A percentile compares a stretch with the other conserved stretches of the same genome.
Conservation (phyloP, 2,888 invertebrate species). For the Macaria liturata region DNA sequence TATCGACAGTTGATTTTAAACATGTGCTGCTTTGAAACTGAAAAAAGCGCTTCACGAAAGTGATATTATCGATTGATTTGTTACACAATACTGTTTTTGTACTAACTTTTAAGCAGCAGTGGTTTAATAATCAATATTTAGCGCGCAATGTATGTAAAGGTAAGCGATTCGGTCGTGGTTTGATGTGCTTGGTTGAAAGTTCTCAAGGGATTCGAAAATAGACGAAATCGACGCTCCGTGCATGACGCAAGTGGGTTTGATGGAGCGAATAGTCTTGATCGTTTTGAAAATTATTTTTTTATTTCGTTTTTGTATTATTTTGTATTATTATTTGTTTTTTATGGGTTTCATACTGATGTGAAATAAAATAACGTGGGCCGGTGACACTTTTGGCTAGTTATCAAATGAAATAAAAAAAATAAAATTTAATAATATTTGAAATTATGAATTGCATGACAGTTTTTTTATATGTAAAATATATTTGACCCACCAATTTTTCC, state of each 20-base stretch:
- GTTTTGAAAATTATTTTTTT: slow-evolving; percentile 19
- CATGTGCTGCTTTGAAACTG: slow-evolving; percentile 20
- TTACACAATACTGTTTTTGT: slow-evolving; percentile 36
- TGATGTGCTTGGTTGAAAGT: slow-evolving; percentile 30
- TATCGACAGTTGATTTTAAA: slow-evolving; percentile 15
- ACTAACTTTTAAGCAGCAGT: not conserved
- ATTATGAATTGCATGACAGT: too few species aligned
- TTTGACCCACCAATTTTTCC: too few species aligned
- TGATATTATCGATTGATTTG: slow-evolving; percentile 20
- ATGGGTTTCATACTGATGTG: too few species aligned
- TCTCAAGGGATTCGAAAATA: slow-evolving; percentile 63
- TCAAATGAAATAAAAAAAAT: too few species aligned
- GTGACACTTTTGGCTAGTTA: too few species aligned
- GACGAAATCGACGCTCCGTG: slow-evolving; percentile 49
- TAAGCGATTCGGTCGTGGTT: slow-evolving; percentile 10
- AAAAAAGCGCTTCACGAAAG: slow-evolving; percentile 25
- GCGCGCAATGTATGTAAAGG: slow-evolving; percentile 39
- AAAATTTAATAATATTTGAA: too few species aligned
- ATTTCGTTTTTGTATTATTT: too few species aligned
- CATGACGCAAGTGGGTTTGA: slow-evolving; percentile 57
- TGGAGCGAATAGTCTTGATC: slow-evolving; percentile 45
- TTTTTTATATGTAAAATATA: too few species aligned
- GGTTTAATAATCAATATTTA: not conserved
- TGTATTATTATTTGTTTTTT: too few species aligned
- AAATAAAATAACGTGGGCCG: too few species aligned